These are phyloP conservation scores for Petrocephalus sullivani DNA, from an alignment of 2,797 vertebrate species.

Conservation along the genomic window DNA sequence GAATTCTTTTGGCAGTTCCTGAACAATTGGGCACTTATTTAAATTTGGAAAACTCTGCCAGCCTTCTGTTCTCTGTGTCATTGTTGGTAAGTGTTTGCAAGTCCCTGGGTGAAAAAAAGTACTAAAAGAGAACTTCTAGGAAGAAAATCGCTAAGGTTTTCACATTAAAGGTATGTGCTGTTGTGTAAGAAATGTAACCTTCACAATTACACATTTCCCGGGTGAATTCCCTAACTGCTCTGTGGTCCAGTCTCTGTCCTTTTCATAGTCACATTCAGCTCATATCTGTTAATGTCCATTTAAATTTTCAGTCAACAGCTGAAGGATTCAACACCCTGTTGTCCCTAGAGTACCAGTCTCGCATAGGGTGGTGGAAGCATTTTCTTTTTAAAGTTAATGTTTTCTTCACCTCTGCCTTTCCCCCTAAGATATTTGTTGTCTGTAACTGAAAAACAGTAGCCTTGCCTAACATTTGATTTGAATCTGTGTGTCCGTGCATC, in stretches of 20 bases:
- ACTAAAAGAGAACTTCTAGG: background rate
- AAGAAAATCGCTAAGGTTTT: background rate
- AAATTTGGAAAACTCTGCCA: background rate
- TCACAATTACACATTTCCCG: background rate
- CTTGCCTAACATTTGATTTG: background rate
- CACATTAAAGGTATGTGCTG: background rate
- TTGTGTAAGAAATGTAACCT: background rate
- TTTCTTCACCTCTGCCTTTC: background rate
- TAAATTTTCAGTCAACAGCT: background rate
- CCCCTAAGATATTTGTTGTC: background rate
- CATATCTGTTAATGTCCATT: background rate
- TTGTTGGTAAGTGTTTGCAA: background rate
- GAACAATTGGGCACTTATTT: constrained; percentile 2
- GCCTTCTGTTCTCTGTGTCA: background rate
- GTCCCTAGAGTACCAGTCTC: background rate
- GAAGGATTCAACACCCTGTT: background rate
- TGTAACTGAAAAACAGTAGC: background rate
- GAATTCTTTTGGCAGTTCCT: background rate
- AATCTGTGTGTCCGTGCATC: constrained; percentile 28
- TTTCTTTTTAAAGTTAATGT: background rate
- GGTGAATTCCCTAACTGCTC: background rate
- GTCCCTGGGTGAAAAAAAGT: background rate
- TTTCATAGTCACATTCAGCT: background rate
- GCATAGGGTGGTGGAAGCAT: background rate
- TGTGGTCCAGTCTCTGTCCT: background rate